Base-by-base conservation (phyloP, 2,888 invertebrate species). In the Andrena hattorfiana region DNA sequence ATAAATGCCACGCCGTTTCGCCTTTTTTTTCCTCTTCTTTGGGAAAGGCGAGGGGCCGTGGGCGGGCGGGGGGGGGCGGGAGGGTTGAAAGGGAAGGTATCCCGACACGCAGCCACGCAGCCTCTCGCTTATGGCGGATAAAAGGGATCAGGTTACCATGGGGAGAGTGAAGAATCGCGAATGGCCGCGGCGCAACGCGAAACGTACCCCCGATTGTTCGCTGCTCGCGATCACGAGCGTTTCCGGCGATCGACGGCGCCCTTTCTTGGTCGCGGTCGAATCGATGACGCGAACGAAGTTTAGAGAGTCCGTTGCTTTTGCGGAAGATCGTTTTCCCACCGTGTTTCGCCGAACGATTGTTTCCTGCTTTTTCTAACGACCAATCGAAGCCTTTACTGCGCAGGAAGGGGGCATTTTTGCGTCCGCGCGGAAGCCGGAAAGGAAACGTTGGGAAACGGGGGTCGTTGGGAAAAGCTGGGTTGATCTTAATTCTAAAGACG, bases 1-100 rank as follows among this genome's bases (percentile, higher is more conserved):
- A 92, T 92, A 93, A 93, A 93, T 92, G 93, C 92, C 93, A 92
- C 91, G 89, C 92, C 91, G 90, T 91, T 91, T 56, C 73, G 49
- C 26, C 70, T 54, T 35, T 32, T 60, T 42, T 60, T 23, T 32
- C 49, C 54, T 72, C 23, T 32, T 35, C 56, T 68, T 56, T 13
- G 23, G 67, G 59, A 42, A 76, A 70, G 77, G 49, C 59, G 56
- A 26, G 42, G 66, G 49, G 42, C 16, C 42, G 63, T n/a, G 13
- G 56, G 63, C 69, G 8, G 42, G 35, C 5, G 26, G 35, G 10
- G 26, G 62, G 23, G 28, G 23, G 74, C 59, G 2, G 49, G 32
- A 7, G 35, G 35, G 35, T 8, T 10, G 35, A 35, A 35, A 51
- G 28, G 60, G 42, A 63, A 48, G 54, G 59, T n/a, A 67, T 67